These are phyloP conservation scores for Oryzias melastigma DNA, from an alignment of 2,113 vertebrate species.

Conservation along the genomic window DNA sequence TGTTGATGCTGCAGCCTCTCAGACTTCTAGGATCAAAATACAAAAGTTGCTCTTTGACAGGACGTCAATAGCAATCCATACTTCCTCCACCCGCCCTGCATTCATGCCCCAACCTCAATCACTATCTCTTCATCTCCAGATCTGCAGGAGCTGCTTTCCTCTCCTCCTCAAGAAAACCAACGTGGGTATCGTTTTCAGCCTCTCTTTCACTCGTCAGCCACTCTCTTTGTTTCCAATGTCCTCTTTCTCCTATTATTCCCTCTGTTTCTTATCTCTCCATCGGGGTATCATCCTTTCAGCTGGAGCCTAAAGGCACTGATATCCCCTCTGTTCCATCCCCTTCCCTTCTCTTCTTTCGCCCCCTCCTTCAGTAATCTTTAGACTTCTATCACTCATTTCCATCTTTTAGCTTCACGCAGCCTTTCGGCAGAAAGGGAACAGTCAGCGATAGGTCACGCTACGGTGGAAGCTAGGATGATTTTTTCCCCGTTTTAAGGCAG, in stretches of 20 bases:
- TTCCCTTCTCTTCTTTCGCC: slow-evolving; percentile 56
- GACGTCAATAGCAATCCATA: slow-evolving; percentile 49
- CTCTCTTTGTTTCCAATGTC: slow-evolving; percentile 53
- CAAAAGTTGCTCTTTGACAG: slow-evolving; percentile 50
- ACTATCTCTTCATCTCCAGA: slow-evolving; percentile 57
- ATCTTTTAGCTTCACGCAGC: slow-evolving; percentile 35
- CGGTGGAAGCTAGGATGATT: background rate
- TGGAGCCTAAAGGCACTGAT: slow-evolving; percentile 46
- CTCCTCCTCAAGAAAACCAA: slow-evolving; percentile 25
- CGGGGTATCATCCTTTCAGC: slow-evolving; percentile 64
- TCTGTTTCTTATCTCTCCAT: slow-evolving; percentile 67
- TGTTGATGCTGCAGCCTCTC: slow-evolving; percentile 49
- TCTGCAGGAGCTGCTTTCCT: slow-evolving; percentile 42
- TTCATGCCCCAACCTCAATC: slow-evolving; percentile 39
- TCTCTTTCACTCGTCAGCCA: slow-evolving; percentile 40
- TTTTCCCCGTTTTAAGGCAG: slow-evolving; percentile 3
- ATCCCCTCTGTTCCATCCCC: slow-evolving; percentile 56
- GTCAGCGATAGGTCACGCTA: slow-evolving; percentile 7
- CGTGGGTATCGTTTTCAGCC: slow-evolving; percentile 53
- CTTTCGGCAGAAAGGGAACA: slow-evolving; percentile 29
- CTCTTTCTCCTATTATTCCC: slow-evolving; percentile 42
- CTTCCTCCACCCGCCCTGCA: slow-evolving; percentile 33
- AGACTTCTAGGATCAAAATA: slow-evolving; percentile 51
- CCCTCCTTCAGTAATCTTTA: slow-evolving; percentile 52
- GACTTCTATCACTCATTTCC: slow-evolving; percentile 51